Evolutionary conservation across 2,888 invertebrate species (phyloP).

Genomic region (Latheticus oryzae): DNA sequence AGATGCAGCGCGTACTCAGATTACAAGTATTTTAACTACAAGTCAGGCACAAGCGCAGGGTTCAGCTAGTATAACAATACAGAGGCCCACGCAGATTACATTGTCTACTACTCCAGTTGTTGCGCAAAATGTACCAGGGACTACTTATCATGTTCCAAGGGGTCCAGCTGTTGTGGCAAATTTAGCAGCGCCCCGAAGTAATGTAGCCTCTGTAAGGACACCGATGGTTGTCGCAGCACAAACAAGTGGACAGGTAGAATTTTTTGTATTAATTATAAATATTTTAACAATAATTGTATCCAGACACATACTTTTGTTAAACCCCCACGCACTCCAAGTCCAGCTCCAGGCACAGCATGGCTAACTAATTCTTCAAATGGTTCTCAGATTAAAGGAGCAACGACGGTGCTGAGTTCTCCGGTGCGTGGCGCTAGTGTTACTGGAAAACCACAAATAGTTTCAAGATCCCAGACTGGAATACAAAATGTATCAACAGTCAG

Average conservation of each 20-base stretch:
- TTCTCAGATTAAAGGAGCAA: constrained; percentile 62
- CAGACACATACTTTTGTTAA: constrained; percentile 58
- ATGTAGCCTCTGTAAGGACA: constrained; percentile 67
- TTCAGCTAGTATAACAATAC: constrained; percentile 55
- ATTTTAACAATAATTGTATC: constrained; percentile 10
- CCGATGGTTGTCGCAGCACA: constrained; percentile 63
- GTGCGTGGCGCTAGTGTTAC: constrained; percentile 60
- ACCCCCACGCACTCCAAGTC: constrained; percentile 63
- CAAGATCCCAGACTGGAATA: constrained; percentile 56
- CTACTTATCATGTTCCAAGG: constrained; percentile 65
- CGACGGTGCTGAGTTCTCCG: constrained; percentile 62
- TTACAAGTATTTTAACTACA: constrained; percentile 46
- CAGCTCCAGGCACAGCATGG: constrained; percentile 63
- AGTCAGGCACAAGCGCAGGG: constrained; percentile 52
- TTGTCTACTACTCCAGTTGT: constrained; percentile 60
- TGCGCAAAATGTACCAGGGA: constrained; percentile 57
- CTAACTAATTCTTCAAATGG: constrained; percentile 60
- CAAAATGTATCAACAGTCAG: constrained; percentile 59
- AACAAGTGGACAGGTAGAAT: constrained; percentile 51
- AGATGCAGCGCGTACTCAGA: constrained; percentile 51
- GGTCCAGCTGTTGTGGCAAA: constrained; percentile 83
- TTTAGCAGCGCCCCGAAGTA: constrained; percentile 76
- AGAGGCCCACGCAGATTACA: constrained; percentile 63
- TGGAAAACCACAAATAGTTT: constrained; percentile 60
- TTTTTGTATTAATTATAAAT: constrained; percentile 10